Evolutionary conservation across 2,797 vertebrate species (phyloP).

Genomic region (Heliangelus exortis): DNA sequence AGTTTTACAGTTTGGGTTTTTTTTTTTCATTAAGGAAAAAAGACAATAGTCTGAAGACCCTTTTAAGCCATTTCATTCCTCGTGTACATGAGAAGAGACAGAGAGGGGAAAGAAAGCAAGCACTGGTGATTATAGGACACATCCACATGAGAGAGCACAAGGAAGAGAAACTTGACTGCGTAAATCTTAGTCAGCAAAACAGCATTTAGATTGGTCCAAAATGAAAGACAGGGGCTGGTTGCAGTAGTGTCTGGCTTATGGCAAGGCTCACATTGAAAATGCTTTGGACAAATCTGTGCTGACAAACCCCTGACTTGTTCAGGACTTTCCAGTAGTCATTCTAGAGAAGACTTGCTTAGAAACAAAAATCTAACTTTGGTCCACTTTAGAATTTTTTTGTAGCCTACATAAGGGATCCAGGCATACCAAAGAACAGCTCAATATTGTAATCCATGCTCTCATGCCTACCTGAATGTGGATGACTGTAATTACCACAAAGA

Average conservation of each 20-base stretch:
- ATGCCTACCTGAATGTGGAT: background rate
- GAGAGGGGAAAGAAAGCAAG: background rate
- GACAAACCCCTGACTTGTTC: background rate
- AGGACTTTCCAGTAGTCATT: background rate
- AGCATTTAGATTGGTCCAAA: background rate
- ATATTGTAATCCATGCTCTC: background rate
- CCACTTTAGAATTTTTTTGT: background rate
- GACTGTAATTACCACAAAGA: background rate
- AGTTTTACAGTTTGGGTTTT: background rate
- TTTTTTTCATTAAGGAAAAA: background rate
- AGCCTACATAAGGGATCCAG: background rate
- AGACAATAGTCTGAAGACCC: background rate
- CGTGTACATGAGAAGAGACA: rapidly evolving
- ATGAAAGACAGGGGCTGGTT: background rate
- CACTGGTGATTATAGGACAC: background rate
- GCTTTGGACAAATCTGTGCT: background rate
- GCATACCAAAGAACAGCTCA: background rate
- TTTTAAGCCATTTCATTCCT: background rate
- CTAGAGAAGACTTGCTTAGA: background rate
- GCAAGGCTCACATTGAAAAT: background rate
- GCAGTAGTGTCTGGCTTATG: background rate
- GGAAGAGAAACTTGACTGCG: background rate
- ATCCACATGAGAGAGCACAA: background rate
- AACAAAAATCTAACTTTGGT: background rate
- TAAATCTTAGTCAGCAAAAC: background rate